These are phyloP conservation scores for Sterrhoptilus dennistouni DNA, from an alignment of 2,113 vertebrate genomes.

Conservation along the genomic window DNA sequence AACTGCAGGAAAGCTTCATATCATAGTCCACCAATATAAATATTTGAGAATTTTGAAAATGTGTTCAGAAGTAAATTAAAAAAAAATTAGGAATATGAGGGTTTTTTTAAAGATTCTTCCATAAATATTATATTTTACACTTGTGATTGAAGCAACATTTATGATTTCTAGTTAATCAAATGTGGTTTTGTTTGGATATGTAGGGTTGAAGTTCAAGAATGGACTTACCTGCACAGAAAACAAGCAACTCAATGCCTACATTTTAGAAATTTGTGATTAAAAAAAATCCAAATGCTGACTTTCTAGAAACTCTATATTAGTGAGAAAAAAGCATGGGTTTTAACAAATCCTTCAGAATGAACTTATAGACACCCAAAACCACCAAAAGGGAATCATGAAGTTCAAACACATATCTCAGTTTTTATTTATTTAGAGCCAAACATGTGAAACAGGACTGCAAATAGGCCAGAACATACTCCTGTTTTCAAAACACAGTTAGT, in stretches of 20 bases:
- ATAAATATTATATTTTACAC: background rate
- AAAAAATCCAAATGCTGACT: background rate
- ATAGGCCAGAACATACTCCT: background rate
- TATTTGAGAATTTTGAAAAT: background rate
- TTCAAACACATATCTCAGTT: background rate
- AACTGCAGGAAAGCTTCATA: background rate
- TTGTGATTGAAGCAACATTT: background rate
- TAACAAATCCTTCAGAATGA: background rate
- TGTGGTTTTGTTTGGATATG: background rate
- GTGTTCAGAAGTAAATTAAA: background rate
- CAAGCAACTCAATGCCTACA: background rate
- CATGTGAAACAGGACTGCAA: background rate
- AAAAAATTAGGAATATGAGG: background rate
- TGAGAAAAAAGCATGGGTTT: background rate
- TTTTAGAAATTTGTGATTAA: background rate
- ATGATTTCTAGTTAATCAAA: background rate
- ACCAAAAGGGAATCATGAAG: accelerated
- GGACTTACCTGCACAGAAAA: background rate
- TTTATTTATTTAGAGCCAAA: background rate
- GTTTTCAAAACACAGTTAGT: background rate
- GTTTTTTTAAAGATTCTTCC: background rate
- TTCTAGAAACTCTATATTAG: background rate
- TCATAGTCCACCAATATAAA: background rate
- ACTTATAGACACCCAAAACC: background rate
- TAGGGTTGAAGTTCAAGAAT: background rate